phyloP scores from a whole-genome alignment of 2,888 invertebrate species.

The Himalopsyche tibetana region DNA sequence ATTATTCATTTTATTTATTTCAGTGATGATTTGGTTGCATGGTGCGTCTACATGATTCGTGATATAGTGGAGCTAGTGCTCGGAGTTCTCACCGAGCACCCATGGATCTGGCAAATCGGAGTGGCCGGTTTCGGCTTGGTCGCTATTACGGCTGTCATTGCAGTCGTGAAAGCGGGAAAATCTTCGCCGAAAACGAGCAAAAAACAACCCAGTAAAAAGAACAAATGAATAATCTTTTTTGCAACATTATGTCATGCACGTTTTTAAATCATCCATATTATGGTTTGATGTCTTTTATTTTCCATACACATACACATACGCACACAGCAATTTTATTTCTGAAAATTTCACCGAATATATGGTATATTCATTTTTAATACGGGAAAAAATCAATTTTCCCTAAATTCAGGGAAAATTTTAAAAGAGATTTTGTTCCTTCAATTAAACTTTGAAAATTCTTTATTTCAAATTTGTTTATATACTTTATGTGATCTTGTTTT shows the following conservation, averaged over 20 bases:
- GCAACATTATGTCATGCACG: not conserved
- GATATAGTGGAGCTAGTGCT: slow-evolving; percentile 70
- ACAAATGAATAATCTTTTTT: slow-evolving; percentile 50
- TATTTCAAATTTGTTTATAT: too few species aligned
- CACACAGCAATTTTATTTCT: not conserved
- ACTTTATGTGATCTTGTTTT: too few species aligned
- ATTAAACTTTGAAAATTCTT: too few species aligned
- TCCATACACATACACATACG: not conserved
- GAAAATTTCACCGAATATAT: too few species aligned
- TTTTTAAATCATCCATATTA: not conserved
- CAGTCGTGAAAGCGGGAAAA: slow-evolving; percentile 72
- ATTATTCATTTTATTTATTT: slow-evolving; percentile 68
- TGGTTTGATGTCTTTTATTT: not conserved
- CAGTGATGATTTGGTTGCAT: slow-evolving; percentile 76
- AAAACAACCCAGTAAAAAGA: slow-evolving; percentile 62
- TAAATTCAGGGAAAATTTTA: too few species aligned
- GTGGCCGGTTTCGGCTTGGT: slow-evolving; percentile 75
- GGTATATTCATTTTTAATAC: too few species aligned
- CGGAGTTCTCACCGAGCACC: slow-evolving; percentile 71
- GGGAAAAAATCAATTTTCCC: too few species aligned
- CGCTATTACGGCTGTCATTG: slow-evolving; percentile 74
- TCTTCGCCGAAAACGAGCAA: slow-evolving; percentile 49
- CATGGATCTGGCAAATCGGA: slow-evolving; percentile 76
- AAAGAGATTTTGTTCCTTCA: too few species aligned
- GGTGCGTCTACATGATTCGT: slow-evolving; percentile 74